phyloP scores from a whole-genome alignment of 2,888 invertebrate genomes.

The Allolobophora icterica region DNA sequence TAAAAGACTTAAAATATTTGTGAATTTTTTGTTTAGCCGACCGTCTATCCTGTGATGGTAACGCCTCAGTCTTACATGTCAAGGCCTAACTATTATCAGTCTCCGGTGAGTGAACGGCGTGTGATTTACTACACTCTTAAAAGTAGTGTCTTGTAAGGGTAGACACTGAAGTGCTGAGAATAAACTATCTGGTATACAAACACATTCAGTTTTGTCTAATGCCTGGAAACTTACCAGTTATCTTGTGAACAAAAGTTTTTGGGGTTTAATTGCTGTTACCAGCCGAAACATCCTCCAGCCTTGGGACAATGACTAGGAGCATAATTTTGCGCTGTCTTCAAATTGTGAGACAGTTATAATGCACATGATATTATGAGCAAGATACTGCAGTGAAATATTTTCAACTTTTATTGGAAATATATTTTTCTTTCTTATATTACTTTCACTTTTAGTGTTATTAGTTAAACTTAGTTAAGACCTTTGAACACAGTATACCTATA shows the following conservation, averaged over 20 bases:
- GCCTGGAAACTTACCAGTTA: background rate
- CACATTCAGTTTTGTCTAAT: background rate
- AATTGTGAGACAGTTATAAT: background rate
- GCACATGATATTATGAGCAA: background rate
- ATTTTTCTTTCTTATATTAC: too few relatives aligned
- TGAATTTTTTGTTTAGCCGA: background rate
- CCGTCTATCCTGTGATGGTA: conserved; percentile 17
- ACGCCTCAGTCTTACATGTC: background rate
- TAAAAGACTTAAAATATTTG: background rate
- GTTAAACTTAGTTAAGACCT: too few relatives aligned
- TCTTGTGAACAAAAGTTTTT: background rate
- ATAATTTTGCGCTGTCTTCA: too few relatives aligned
- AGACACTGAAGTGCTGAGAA: background rate
- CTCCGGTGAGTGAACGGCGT: background rate
- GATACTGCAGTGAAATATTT: background rate
- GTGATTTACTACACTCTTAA: background rate
- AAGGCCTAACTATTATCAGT: conserved; percentile 2
- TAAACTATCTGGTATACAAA: background rate
- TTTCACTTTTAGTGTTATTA: too few relatives aligned
- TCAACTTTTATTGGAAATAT: too few relatives aligned
- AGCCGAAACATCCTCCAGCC: background rate
- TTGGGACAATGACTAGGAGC: background rate
- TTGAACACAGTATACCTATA: too few relatives aligned
- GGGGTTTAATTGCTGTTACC: background rate
- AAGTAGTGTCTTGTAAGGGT: background rate